Evolutionary conservation across 1,140 invertebrate species (phyloP), one percentile per base, ranked within the genome.

Genomic region (Drosophila kohkoa): DNA sequence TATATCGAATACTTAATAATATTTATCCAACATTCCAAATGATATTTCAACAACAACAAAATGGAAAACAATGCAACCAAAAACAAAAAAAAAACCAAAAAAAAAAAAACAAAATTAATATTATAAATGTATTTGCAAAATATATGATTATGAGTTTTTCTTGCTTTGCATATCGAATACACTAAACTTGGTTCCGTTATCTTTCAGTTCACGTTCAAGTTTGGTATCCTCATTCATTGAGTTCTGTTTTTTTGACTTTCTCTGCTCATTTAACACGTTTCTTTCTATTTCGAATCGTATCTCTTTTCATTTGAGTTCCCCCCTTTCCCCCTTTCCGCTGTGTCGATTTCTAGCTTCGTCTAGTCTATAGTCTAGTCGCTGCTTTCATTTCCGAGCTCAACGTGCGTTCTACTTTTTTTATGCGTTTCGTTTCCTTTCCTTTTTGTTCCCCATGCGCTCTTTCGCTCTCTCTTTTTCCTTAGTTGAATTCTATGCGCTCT

Each of bases 61-160:
- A 74, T 79, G 81, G 41, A 87, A 82, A 80, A 76, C 72, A 83
- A 81, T 70, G 60, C 68, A 81, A 82, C 68, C 54, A 51, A 67
- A 57, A 75, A 68, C 11, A 65, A 58, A 76, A 77, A 71, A 59
- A 49, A 32, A 57, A 64, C 58, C 46, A 73, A 38, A 77, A 65
- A 58, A 76, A 77, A 71, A 60, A 66, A 82, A 76, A 65, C 64
- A 62, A 81, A 89, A 81, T 87, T 88, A 89, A 88, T 88, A 88
- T 88, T 88, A 88, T 88, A 88, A 88, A 88, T 88, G 85, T 88
- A 88, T 88, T 88, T 89, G 69, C 78, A 88, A 88, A 88, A 88
- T 88, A 88, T 88, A 88, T 81, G 51, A 88, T 88, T 88, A 88
- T 88, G 85, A 88, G 85, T 88, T 88, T 88, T 88, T 88, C 85